Conservation (phyloP, 2,113 vertebrate species). For the Poeciliopsis retropinna region DNA sequence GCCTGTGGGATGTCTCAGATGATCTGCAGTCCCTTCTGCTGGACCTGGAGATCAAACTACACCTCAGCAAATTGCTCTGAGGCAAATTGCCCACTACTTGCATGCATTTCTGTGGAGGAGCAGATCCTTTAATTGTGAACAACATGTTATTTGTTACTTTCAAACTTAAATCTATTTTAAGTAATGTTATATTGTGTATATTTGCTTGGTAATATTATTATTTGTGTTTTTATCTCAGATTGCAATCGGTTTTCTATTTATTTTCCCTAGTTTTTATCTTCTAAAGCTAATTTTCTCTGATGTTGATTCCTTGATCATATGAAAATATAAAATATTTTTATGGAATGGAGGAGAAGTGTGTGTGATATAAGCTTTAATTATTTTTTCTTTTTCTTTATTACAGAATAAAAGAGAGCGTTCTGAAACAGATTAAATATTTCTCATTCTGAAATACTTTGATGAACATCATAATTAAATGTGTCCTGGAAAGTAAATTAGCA, state of each 20-base stretch:
- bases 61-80: conserved; percentile 13
- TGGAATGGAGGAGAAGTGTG: neutral
- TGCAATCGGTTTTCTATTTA: neutral
- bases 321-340: neutral
- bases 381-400: neutral
- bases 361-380: neutral
- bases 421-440: neutral
- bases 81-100: neutral
- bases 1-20: conserved; percentile 2
- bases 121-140: neutral
- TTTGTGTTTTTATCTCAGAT: neutral
- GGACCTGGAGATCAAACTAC: conserved; percentile 14
- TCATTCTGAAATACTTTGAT: neutral
- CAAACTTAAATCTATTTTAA: neutral
- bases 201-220: neutral
- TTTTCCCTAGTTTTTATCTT: neutral
- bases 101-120: neutral
- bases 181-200: neutral
- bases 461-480: neutral
- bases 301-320: neutral
- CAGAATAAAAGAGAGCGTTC: neutral
- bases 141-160: neutral
- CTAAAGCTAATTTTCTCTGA: neutral
- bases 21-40: neutral
- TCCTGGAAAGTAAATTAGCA: neutral